phyloP scores from a whole-genome alignment of 2,797 vertebrate species.

The Peromyscus aztecus region DNA sequence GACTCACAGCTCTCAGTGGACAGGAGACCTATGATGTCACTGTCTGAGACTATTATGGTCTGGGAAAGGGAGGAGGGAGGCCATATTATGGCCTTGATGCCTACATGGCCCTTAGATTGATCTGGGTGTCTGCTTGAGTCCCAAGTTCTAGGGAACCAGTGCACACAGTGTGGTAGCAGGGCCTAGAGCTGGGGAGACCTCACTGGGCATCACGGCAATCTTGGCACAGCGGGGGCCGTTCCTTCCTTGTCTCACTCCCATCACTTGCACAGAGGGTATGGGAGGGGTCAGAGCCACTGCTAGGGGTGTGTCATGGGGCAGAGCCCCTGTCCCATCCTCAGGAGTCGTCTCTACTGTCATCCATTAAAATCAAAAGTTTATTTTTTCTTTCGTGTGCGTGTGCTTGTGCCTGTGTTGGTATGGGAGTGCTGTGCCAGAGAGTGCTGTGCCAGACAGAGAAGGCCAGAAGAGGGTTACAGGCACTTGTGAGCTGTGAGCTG shows the following conservation, averaged over 20 bases:
- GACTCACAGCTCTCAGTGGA: not conserved
- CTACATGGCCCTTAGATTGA: not conserved
- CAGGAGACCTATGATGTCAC: not conserved
- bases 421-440: too few species aligned
- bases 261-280: not conserved
- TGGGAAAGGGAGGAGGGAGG: not conserved
- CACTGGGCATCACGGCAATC: not conserved
- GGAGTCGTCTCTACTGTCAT: not conserved
- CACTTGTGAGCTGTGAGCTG: not conserved
- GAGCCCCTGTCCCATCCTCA: not conserved
- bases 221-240: not conserved
- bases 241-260: not conserved
- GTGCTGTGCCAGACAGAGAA: not conserved
- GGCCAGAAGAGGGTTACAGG: not conserved
- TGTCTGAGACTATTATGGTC: not conserved
- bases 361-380: not conserved
- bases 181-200: rapidly evolving
- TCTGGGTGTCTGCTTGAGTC: not conserved
- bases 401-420: too few species aligned
- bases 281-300: too few species aligned
- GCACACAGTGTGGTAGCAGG: rapidly evolving
- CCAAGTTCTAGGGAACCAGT: not conserved
- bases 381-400: not conserved
- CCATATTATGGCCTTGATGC: not conserved
- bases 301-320: too few species aligned